Conservation (phyloP, 2,797 vertebrate species). For the Acipenser transmontanus region DNA sequence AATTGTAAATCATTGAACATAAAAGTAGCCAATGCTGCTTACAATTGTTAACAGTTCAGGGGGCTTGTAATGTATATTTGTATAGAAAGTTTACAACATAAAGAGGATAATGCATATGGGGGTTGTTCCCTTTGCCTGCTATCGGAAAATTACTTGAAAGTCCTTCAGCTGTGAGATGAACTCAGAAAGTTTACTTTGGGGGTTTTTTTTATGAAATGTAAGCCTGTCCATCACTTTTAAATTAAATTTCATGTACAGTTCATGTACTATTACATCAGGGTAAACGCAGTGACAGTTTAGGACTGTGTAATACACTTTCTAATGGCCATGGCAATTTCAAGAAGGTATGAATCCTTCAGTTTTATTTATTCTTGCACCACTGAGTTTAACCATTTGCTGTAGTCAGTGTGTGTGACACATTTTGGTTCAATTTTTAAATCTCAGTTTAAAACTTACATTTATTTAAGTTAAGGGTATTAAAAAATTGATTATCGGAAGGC, state of each 20-base stretch:
- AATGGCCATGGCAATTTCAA: too few relatives aligned
- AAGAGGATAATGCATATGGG: neutral
- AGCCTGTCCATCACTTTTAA: constrained; percentile 2
- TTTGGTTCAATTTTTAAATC: too few relatives aligned
- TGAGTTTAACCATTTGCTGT: too few relatives aligned
- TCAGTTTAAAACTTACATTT: too few relatives aligned
- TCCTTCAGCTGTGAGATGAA: neutral
- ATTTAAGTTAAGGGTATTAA: too few relatives aligned
- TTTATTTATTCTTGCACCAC: too few relatives aligned
- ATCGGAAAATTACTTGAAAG: neutral
- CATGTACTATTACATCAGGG: constrained; percentile 1
- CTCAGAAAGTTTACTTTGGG: neutral
- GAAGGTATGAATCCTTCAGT: too few relatives aligned
- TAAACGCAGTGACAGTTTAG: neutral
- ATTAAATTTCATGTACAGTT: neutral
- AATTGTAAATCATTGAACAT: constrained; percentile 6
- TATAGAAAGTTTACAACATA: neutral
- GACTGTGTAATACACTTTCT: neutral
- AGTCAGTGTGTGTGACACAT: too few relatives aligned
- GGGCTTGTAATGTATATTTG: neutral
- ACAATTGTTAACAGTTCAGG: neutral
- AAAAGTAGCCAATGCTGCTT: neutral
- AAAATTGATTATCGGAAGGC: too few relatives aligned
- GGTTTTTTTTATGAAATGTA: neutral
- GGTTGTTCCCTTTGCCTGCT: neutral